Evolutionary conservation across 1,140 invertebrate genomes (phyloP).

Genomic region (Drosophila saltans): DNA sequence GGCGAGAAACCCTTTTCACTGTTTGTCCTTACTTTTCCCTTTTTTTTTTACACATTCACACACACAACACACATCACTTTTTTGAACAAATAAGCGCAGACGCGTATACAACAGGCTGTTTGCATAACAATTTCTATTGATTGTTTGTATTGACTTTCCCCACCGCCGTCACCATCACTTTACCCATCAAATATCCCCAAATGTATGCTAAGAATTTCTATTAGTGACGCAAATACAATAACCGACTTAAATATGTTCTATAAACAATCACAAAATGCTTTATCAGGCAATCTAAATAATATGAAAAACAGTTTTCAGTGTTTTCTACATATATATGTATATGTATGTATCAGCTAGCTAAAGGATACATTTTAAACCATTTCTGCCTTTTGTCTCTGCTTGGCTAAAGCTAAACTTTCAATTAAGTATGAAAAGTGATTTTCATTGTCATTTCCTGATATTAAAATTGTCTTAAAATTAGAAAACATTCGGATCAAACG

Average conservation of each 20-base stretch:
- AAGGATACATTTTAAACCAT: too few species aligned
- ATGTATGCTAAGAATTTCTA: slow-evolving; percentile 62
- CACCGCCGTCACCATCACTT: neutral
- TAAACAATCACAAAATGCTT: slow-evolving; percentile 22
- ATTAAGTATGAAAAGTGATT: too few species aligned
- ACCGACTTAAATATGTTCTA: slow-evolving; percentile 22
- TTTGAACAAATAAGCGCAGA: slow-evolving; percentile 60
- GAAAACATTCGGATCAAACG: too few species aligned
- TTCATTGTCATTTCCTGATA: too few species aligned
- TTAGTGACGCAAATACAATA: slow-evolving; percentile 60
- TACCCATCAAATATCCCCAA: slow-evolving; percentile 45
- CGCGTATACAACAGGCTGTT: slow-evolving; percentile 61
- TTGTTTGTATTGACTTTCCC: slow-evolving; percentile 62
- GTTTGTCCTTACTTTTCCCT: slow-evolving; percentile 6
- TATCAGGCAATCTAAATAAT: too few species aligned
- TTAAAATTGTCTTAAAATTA: too few species aligned
- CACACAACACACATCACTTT: slow-evolving; percentile 57
- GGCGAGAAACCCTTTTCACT: slow-evolving; percentile 31
- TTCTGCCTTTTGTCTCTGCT: too few species aligned
- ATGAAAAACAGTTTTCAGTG: too few species aligned
- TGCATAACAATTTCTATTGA: slow-evolving; percentile 77
- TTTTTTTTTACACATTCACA: slow-evolving; percentile 19
- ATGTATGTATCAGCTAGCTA: too few species aligned
- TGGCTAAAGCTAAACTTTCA: too few species aligned
- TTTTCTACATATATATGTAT: too few species aligned